phyloP scores from a whole-genome alignment of 2,888 invertebrate genomes.

The Microctonus aethiopoides region DNA sequence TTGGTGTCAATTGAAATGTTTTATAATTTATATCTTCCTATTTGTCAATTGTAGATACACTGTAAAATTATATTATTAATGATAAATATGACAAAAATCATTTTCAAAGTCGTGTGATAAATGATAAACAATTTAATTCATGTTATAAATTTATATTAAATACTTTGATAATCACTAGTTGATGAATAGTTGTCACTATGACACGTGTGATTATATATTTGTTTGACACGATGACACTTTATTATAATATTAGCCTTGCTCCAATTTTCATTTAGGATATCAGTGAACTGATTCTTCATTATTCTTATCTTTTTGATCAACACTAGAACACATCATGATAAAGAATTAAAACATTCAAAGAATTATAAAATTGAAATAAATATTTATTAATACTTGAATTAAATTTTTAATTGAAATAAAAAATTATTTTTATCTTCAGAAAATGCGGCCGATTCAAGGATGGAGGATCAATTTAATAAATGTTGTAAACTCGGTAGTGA shows the following conservation, averaged over 20 bases:
- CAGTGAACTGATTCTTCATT: not conserved
- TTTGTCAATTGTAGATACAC: not conserved
- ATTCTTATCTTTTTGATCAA: slow-evolving; percentile 6
- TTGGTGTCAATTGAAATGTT: not conserved
- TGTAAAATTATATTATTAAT: not conserved
- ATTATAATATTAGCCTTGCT: not conserved
- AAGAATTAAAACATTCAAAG: no score
- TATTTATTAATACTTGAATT: no score
- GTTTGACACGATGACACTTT: not conserved
- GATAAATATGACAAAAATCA: not conserved
- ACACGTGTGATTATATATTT: not conserved
- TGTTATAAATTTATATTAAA: not conserved
- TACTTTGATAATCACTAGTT: not conserved
- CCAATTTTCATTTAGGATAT: not conserved
- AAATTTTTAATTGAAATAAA: no score
- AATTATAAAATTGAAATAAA: no score
- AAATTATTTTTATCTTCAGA: no score
- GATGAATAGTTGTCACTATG: not conserved
- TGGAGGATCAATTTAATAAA: slow-evolving; percentile 56
- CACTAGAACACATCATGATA: not conserved
- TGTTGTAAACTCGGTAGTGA: slow-evolving; percentile 71
- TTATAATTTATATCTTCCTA: not conserved
- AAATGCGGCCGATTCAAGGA: slow-evolving; percentile 37
- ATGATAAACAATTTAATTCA: not conserved
- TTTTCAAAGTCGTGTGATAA: not conserved